A percentile compares a stretch with the other conserved stretches of the same genome.
Conservation (phyloP, 2,888 invertebrate species). For the Leptarthrus brevirostris region DNA sequence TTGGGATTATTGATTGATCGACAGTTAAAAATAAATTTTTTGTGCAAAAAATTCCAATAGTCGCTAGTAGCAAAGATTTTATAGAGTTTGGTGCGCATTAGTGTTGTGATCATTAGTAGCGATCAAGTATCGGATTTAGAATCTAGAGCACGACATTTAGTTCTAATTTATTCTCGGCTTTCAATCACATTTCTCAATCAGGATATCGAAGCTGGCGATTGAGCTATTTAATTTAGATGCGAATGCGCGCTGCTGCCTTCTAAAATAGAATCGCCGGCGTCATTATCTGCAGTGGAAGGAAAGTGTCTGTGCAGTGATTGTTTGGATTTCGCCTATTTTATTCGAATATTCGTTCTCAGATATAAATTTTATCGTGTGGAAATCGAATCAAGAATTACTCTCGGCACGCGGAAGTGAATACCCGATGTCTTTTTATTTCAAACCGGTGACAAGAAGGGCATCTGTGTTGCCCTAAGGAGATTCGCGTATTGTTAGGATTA, state of each 20-base stretch:
- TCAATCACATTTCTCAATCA: slow-evolving; percentile 50
- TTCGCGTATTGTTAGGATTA: slow-evolving; percentile 40
- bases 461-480: slow-evolving; percentile 14
- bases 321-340: slow-evolving; percentile 37
- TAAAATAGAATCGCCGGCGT: slow-evolving; percentile 39
- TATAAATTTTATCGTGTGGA: slow-evolving; percentile 39
- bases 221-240: slow-evolving; percentile 46
- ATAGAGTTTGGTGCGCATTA: neutral
- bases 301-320: slow-evolving; percentile 45
- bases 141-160: slow-evolving; percentile 54
- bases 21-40: slow-evolving; percentile 28
- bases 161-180: slow-evolving; percentile 50
- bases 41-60: slow-evolving; percentile 24
- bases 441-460: slow-evolving; percentile 24
- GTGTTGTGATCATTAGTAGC: slow-evolving; percentile 38
- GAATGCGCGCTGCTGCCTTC: slow-evolving; percentile 11
- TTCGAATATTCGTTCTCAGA: slow-evolving; percentile 28
- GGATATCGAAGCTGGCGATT: slow-evolving; percentile 48
- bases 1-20: slow-evolving; percentile 16
- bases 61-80: slow-evolving; percentile 1
- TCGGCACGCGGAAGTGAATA: slow-evolving; percentile 53
- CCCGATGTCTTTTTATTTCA: slow-evolving; percentile 7
- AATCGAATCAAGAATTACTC: slow-evolving; percentile 50
- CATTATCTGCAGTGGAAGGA: slow-evolving; percentile 46
- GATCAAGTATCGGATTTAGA: slow-evolving; percentile 49